phyloP scores from a whole-genome alignment of 2,113 vertebrate genomes.

The Gasterosteus aculeatus region DNA sequence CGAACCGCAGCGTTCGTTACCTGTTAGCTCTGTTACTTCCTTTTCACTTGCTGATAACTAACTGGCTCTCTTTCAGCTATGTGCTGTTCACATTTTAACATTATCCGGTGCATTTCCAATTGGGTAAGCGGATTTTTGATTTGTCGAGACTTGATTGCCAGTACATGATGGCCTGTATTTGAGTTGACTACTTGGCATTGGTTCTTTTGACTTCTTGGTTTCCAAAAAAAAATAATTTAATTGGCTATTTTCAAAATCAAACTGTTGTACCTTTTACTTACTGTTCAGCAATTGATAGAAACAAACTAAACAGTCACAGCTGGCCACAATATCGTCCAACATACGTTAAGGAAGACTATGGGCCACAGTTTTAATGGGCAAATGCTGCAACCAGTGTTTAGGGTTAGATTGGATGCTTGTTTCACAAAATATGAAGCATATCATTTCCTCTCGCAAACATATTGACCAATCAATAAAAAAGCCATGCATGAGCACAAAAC shows the following conservation, averaged over 20 bases:
- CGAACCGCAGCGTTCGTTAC: not conserved
- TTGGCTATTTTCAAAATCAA: not conserved
- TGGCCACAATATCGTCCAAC: not conserved
- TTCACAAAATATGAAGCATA: not conserved
- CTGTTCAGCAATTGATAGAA: no score
- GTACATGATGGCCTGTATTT: not conserved
- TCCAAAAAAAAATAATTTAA: no score
- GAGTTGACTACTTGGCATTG: not conserved
- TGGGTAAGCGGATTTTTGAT: not conserved
- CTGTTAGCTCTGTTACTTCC: not conserved
- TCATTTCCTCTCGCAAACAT: not conserved
- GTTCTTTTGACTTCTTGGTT: not conserved
- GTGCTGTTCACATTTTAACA: not conserved
- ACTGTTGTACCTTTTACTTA: not conserved
- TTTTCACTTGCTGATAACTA: not conserved
- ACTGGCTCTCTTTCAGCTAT: not conserved
- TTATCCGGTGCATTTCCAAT: not conserved
- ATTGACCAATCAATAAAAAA: not conserved
- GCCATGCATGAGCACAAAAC: not conserved
- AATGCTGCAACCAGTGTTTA: not conserved
- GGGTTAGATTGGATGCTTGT: not conserved
- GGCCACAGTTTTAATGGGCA: not conserved
- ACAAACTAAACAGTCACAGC: not conserved
- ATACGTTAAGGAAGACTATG: not conserved
- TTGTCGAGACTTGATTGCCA: not conserved